Evolutionary conservation across 1,140 invertebrate species (phyloP), one percentile per base, ranked within the genome.

Genomic region (Parapsyche elsis): DNA sequence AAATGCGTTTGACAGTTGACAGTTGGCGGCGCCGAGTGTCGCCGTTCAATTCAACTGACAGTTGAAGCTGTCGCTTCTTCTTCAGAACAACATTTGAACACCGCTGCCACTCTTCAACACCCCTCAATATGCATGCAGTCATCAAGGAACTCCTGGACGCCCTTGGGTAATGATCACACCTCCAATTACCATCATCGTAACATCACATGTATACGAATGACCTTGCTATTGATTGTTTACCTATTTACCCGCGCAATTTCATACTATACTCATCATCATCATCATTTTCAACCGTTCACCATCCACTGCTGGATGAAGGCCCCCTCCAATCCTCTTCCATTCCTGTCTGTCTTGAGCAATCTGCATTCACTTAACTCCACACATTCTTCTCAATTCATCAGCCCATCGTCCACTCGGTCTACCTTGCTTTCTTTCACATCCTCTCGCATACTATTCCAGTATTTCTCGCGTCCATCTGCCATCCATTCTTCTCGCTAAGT

Each of bases 81-180:
- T 61, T 61, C 21, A 16, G 57, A 16, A 16, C 21, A 0, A 0
- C 57, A 9, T 16, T 61, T 21, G 57, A n/a, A n/a, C n/a, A n/a
- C 19, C 49, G 49, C 64, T 26, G 7, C 64, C 57, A n/a, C n/a
- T n/a, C n/a, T n/a, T 67, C 24, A 26, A 5, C 7, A 30, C 9
- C 23, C 64, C 9, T 67, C 70, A 45, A 86, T 84, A 89, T 89
- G 88, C 87, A 88, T 84, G 86, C 84, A 79, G 88, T 87, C 14
- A 88, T 89, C 79, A 89, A 89, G 80, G 88, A 89, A 80, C 83
- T 89, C 57, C 83, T 89, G 30, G 88, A 89, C 64, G 86, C 87
- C 49, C 85, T 89, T 80, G 88, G 88, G 88, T 89, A 85, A 78
- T 10, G 10, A 1, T 49, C 73, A 64, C 19, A 81, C 9, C 21